These are phyloP conservation scores for Cremastinae sp. DNA, from an alignment of 2,888 invertebrate genomes.

Conservation along the genomic window DNA sequence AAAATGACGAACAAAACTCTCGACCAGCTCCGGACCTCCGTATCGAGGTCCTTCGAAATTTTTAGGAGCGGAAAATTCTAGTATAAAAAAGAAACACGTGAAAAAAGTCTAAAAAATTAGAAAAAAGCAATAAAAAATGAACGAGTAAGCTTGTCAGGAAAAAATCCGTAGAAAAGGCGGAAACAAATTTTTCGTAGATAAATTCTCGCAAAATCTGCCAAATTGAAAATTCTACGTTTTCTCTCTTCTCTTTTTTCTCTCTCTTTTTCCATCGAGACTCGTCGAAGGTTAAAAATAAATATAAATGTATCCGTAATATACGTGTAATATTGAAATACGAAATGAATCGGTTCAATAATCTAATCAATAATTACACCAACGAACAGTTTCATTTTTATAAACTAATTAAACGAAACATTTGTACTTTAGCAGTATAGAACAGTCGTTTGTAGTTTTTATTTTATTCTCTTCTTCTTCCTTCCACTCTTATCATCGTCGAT, in stretches of 20 bases:
- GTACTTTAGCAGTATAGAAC: slow-evolving; percentile 80
- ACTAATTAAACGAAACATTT: slow-evolving; percentile 80
- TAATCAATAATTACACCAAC: slow-evolving; percentile 55
- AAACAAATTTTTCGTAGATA: too few species aligned
- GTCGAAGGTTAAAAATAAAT: slow-evolving; percentile 63
- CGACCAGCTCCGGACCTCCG: slow-evolving; percentile 55
- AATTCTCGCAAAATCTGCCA: too few species aligned
- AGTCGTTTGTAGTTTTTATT: slow-evolving; percentile 78
- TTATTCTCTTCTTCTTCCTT: slow-evolving; percentile 65
- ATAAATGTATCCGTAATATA: slow-evolving; percentile 62
- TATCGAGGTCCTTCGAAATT: slow-evolving; percentile 43
- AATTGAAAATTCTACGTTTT: too few species aligned
- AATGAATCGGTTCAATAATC: slow-evolving; percentile 61
- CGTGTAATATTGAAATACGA: slow-evolving; percentile 56
- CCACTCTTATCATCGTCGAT: slow-evolving; percentile 66
- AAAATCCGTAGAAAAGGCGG: too few species aligned
- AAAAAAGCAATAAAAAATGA: too few species aligned
- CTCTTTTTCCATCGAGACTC: slow-evolving; percentile 35
- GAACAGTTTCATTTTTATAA: slow-evolving; percentile 70
- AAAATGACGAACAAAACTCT: slow-evolving; percentile 63
- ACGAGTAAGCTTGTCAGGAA: too few species aligned
- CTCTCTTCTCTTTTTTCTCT: neutral
- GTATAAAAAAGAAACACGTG: too few species aligned
- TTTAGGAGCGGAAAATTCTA: too few species aligned
- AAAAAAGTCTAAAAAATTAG: too few species aligned